These are phyloP conservation scores for Leucoraja ocellata DNA, from an alignment of 2,797 vertebrate genomes.

Conservation along the genomic window DNA sequence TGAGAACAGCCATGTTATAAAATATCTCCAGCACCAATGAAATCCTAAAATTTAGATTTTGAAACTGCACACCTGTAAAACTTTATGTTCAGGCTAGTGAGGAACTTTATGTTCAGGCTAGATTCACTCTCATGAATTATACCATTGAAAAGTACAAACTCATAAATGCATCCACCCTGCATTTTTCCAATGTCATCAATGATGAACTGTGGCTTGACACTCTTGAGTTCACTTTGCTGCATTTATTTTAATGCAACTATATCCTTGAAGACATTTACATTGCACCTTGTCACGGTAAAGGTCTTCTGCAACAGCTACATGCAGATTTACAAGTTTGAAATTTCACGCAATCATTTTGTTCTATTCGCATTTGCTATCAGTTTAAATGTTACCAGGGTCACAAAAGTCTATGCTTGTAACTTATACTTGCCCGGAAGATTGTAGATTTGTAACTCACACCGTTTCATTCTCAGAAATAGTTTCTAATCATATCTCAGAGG, in stretches of 20 bases:
- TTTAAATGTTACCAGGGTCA: neutral
- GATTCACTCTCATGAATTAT: neutral
- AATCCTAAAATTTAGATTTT: neutral
- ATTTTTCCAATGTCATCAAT: too few relatives aligned
- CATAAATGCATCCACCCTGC: too few relatives aligned
- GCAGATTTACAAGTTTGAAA: neutral
- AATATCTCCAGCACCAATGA: neutral
- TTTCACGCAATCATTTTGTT: neutral
- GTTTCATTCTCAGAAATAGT: neutral
- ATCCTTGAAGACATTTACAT: too few relatives aligned
- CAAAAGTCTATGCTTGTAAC: neutral
- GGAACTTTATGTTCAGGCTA: neutral
- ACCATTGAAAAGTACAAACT: neutral
- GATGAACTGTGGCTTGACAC: too few relatives aligned
- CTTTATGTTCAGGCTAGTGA: neutral
- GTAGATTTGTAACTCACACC: neutral
- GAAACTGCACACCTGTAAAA: neutral
- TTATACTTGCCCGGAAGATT: neutral
- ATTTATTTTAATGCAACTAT: too few relatives aligned
- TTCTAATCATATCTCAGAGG: neutral
- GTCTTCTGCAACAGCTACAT: neutral
- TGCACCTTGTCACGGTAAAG: neutral
- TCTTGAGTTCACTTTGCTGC: too few relatives aligned
- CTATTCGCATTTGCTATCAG: neutral
- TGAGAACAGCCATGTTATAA: neutral